These are phyloP conservation scores for Dysidea cf. avara DNA, from an alignment of 37 sponge, comb jelly and placozoan species.

Conservation along the genomic window DNA sequence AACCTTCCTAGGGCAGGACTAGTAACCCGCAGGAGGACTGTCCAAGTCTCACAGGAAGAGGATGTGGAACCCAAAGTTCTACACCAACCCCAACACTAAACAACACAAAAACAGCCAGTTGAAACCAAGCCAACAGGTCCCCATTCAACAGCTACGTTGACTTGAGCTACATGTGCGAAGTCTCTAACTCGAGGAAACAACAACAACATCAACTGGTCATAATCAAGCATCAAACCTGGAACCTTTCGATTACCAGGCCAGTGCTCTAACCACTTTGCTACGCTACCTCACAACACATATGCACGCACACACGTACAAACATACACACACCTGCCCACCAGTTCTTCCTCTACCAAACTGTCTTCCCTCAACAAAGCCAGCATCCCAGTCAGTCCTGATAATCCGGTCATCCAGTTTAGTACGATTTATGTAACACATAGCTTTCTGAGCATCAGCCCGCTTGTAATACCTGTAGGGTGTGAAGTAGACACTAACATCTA, in stretches of 20 bases:
- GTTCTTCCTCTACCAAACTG: slow-evolving; percentile 94
- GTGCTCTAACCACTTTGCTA: too few relatives aligned
- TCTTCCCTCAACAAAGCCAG: slow-evolving; percentile 95
- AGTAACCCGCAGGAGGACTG: too few relatives aligned
- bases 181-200: not conserved
- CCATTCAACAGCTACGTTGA: too few relatives aligned
- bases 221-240: too few relatives aligned
- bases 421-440: slow-evolving; percentile 81
- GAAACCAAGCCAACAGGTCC: too few relatives aligned
- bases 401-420: slow-evolving; percentile 97
- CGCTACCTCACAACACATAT: not conserved
- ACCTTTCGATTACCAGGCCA: too few relatives aligned
- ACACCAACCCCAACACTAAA: too few relatives aligned
- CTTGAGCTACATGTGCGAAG: not conserved
- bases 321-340: slow-evolving; percentile 88
- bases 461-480: slow-evolving; percentile 58
- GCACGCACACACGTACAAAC: not conserved
- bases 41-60: too few relatives aligned
- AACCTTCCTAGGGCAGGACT: too few relatives aligned
- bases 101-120: too few relatives aligned
- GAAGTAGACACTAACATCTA: too few relatives aligned
- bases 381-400: slow-evolving; percentile 93
- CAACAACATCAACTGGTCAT: not conserved
- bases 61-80: too few relatives aligned
- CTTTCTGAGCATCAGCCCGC: slow-evolving; percentile 74